phyloP scores from a whole-genome alignment of 2,888 invertebrate genomes.

The Drosophila glabriapex region DNA sequence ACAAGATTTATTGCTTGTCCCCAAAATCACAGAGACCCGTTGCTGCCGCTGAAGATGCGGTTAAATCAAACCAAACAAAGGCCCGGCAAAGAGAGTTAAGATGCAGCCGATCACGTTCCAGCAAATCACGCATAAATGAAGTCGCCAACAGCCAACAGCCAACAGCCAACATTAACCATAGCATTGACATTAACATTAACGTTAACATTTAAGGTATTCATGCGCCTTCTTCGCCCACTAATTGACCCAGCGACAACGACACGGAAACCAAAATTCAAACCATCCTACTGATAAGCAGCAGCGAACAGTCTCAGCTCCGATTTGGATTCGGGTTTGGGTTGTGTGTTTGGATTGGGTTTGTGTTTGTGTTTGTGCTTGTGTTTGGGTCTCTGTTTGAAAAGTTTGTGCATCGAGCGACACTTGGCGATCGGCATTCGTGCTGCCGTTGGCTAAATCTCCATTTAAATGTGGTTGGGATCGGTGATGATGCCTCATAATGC shows the following conservation, averaged over 20 bases:
- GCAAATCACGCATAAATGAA: slow-evolving; percentile 74
- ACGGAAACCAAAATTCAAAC: slow-evolving; percentile 15
- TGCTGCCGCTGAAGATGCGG: slow-evolving; percentile 42
- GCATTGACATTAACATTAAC: slow-evolving; percentile 52
- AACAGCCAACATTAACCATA: slow-evolving; percentile 35
- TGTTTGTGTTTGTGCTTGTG: not conserved
- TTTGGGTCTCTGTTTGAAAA: slow-evolving; percentile 23
- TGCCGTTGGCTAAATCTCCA: slow-evolving; percentile 70
- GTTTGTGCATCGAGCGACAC: slow-evolving; percentile 48
- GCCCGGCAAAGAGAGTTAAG: slow-evolving; percentile 11
- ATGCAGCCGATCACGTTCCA: slow-evolving; percentile 62
- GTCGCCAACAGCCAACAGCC: slow-evolving; percentile 42
- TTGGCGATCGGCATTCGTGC: slow-evolving; percentile 42
- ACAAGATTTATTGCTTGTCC: slow-evolving; percentile 82
- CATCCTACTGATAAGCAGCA: slow-evolving; percentile 49
- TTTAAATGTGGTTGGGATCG: slow-evolving; percentile 69
- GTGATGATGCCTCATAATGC: slow-evolving; percentile 78
- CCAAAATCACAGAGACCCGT: slow-evolving; percentile 68
- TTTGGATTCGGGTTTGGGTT: not conserved
- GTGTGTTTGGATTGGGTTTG: not conserved
- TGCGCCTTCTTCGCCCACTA: slow-evolving; percentile 82
- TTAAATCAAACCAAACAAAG: slow-evolving; percentile 52
- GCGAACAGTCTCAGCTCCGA: slow-evolving; percentile 6
- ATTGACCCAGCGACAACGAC: slow-evolving; percentile 74
- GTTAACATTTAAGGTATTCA: slow-evolving; percentile 71